Conservation (phyloP, 2,113 vertebrate genomes). For the Gallinago paraguaiae region DNA sequence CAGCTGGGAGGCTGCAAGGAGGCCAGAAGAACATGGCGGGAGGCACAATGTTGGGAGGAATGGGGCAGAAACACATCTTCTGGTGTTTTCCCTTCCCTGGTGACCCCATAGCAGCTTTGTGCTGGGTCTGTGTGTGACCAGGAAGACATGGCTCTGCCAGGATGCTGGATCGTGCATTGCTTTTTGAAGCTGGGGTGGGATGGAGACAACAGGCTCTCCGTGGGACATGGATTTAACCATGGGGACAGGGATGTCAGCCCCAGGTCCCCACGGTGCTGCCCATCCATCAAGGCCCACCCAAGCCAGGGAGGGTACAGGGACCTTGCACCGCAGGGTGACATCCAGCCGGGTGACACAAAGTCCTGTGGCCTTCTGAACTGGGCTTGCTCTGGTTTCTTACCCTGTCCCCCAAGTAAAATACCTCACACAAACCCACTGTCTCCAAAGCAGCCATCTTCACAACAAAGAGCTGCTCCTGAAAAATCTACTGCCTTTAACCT, state of each 20-base stretch:
- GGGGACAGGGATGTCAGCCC: accelerated
- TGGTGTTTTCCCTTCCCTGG: neutral
- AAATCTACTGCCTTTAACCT: neutral
- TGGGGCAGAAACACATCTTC: accelerated
- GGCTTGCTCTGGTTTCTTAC: neutral
- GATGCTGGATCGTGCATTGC: neutral
- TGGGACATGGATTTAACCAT: accelerated
- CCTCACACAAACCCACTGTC: neutral
- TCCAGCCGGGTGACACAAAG: neutral
- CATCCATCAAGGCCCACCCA: too few species aligned
- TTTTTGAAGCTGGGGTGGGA: neutral
- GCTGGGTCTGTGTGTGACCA: accelerated
- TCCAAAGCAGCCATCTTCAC: neutral
- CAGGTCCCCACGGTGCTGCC: too few species aligned
- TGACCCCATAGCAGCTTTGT: accelerated
- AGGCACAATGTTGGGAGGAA: accelerated
- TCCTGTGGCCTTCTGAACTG: neutral
- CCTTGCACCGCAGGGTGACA: accelerated
- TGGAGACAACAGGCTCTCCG: neutral
- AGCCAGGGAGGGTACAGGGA: neutral
- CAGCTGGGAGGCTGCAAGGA: neutral
- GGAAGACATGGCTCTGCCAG: neutral
- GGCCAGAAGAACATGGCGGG: neutral
- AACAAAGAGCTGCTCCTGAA: neutral
- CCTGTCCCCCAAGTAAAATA: neutral